Evolutionary conservation across 2,797 vertebrate genomes (phyloP).

Genomic region (Syndactyla subalaris): DNA sequence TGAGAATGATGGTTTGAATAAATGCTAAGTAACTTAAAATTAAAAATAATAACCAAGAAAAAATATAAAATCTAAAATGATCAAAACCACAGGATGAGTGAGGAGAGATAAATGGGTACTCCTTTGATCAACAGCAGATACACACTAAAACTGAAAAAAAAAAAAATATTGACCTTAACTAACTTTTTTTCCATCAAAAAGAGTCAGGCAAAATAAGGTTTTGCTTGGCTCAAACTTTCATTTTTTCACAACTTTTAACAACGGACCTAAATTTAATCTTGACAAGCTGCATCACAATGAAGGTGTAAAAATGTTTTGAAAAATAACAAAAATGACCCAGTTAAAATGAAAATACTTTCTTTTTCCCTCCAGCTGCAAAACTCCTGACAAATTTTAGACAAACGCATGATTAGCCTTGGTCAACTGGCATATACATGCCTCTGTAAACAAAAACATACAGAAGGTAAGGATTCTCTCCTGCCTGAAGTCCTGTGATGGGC

Average conservation of each 20-base stretch:
- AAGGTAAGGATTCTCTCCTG: not conserved
- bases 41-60: not conserved
- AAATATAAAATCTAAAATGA: not conserved
- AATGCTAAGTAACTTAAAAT: slow-evolving; percentile 1
- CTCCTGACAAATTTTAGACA: not conserved
- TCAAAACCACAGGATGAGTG: not conserved
- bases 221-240: not conserved
- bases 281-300: not conserved
- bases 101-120: not conserved
- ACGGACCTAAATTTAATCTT: not conserved
- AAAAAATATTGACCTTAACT: not conserved
- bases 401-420: not conserved
- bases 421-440: not conserved
- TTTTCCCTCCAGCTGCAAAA: not conserved
- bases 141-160: not conserved
- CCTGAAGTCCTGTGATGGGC: not conserved
- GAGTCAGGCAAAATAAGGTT: not conserved
- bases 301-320: not conserved
- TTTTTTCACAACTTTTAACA: not conserved
- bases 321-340: not conserved
- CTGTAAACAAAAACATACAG: not conserved
- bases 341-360: not conserved
- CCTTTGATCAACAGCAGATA: not conserved
- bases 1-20: not conserved
- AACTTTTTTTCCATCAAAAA: not conserved